Evolutionary conservation across 2,888 invertebrate species (phyloP).

Genomic region (Chymomyza amoena): DNA sequence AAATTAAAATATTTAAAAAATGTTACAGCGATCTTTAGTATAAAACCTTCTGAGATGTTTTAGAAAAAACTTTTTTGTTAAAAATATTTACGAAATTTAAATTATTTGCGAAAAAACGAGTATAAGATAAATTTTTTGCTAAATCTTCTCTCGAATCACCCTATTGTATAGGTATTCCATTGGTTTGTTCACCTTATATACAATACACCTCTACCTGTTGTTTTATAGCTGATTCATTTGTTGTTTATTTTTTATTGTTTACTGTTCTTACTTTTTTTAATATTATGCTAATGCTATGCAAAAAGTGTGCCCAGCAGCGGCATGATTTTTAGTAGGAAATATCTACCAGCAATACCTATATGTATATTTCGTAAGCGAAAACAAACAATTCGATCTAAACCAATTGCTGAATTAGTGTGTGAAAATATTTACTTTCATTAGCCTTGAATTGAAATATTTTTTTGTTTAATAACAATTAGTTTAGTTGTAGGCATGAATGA

Average conservation of each 20-base stretch:
- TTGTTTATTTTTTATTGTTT: slow-evolving; percentile 12
- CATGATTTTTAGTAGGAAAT: slow-evolving; percentile 51
- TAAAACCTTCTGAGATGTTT: no score
- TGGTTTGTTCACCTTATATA: slow-evolving; percentile 55
- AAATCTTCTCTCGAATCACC: no score
- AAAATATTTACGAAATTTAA: no score
- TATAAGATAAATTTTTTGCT: no score
- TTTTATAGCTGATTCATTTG: slow-evolving; percentile 15
- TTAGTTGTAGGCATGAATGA: neutral
- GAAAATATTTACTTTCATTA: slow-evolving; percentile 20
- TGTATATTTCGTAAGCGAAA: slow-evolving; percentile 15
- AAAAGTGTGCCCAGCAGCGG: slow-evolving; percentile 57
- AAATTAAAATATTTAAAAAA: no score
- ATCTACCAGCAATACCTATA: neutral
- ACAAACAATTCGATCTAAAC: slow-evolving; percentile 51
- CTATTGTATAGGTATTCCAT: slow-evolving; percentile 32
- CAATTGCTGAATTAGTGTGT: neutral
- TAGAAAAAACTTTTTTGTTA: no score
- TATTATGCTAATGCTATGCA: slow-evolving; percentile 62
- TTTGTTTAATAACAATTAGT: neutral
- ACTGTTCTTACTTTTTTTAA: slow-evolving; percentile 39
- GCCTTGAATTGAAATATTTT: slow-evolving; percentile 30
- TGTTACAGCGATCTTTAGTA: no score
- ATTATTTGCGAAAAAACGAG: no score
- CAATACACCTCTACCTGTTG: slow-evolving; percentile 38